phyloP scores from a whole-genome alignment of 2,888 invertebrate species.

The Andricus curvator region DNA sequence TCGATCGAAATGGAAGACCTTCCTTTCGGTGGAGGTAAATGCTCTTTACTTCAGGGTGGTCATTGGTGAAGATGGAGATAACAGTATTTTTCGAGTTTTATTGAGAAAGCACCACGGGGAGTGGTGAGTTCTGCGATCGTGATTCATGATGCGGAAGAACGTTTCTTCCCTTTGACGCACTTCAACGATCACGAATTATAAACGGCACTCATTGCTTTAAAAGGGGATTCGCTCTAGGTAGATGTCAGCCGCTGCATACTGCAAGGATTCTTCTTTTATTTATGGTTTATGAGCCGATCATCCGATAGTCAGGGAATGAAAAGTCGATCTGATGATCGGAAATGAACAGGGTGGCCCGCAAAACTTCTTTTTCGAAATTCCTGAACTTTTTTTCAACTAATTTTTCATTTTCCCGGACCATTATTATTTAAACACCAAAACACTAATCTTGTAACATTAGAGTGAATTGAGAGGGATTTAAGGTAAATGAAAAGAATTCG shows the following conservation, averaged over 20 bases:
- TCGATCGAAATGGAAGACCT: neutral
- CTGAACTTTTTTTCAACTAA: too few relatives aligned
- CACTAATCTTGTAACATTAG: too few relatives aligned
- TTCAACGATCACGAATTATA: slow-evolving; percentile 24
- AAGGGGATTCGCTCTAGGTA: neutral
- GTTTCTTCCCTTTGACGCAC: slow-evolving; percentile 25
- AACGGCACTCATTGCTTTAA: slow-evolving; percentile 13
- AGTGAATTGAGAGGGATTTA: too few relatives aligned
- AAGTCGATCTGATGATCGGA: neutral
- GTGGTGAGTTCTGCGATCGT: neutral
- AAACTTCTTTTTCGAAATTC: too few relatives aligned
- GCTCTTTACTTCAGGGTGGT: slow-evolving; percentile 26
- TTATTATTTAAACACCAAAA: too few relatives aligned
- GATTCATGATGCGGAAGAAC: slow-evolving; percentile 22
- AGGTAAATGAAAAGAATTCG: too few relatives aligned
- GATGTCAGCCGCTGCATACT: neutral
- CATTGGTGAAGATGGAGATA: slow-evolving; percentile 16
- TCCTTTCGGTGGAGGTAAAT: neutral
- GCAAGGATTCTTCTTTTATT: slow-evolving; percentile 8
- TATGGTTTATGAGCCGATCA: slow-evolving; percentile 16
- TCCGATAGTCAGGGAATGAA: neutral
- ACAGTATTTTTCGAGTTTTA: slow-evolving; percentile 31
- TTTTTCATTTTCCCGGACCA: too few relatives aligned
- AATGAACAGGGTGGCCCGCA: neutral
- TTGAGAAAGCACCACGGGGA: slow-evolving; percentile 10